Evolutionary conservation across 2,797 vertebrate species (phyloP), one percentile per base, ranked within the genome.

Genomic region (Trematomus bernacchii): DNA sequence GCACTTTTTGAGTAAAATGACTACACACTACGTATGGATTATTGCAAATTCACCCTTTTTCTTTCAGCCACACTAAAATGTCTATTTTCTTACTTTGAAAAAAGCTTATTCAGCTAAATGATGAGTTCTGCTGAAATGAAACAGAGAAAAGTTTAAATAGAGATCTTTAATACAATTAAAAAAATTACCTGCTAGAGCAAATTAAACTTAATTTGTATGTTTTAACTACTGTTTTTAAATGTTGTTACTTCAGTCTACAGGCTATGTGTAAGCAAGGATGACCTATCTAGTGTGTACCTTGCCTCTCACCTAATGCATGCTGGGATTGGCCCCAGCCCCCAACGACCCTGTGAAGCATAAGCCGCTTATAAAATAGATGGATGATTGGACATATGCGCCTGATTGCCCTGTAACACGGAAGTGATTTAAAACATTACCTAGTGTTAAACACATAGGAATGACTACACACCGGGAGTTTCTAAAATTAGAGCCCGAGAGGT

Each of bases 311-410:
- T 67, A 57, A 48, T 44, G 58, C 76, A 71, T 53, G 27, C 55
- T 64, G 67, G 55, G 55, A 75, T 18, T 57, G 50, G n/a, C 65
- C 66, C 74, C 51, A 58, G 40, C 51, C 51, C 51, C 46, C 21
- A 15, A 42, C 1, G 5, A 46, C 42, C 43, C 30, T 10, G 58
- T 33, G 42, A 23, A 47, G 27, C 42, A 70, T 75, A 78, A 76
- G 67, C 71, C 4, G 46, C 66, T 80, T 64, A 73, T 43, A 66
- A 75, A 66, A 57, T 15, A 55, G 19, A 68, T 52, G 62, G 18
- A 65, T 43, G 67, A 37, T 44, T 44, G 66, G 19, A 70, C 54
- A 44, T 73, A 67, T 59, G 63, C 14, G n/a, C 23, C 66, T 71
- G 64, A 73, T 42, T 62, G 43, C n/a, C 42, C n/a, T 44, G 14